Base-by-base conservation (phyloP, 2,113 vertebrate species). In the Lepus europaeus region DNA sequence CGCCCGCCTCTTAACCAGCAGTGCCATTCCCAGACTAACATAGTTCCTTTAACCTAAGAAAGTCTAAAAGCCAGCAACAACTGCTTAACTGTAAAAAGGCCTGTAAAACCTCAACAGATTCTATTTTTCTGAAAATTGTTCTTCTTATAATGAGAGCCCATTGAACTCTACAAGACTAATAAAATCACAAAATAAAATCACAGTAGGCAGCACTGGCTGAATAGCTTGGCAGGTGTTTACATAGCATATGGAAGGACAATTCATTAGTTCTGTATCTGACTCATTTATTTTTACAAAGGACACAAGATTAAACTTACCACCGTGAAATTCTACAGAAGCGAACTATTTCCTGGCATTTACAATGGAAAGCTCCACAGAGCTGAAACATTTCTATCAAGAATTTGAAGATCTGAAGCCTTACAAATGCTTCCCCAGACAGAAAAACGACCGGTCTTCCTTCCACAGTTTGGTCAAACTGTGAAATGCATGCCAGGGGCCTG, bases 101-200 rank as follows among this genome's bases (percentile, higher is more conserved):
- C n/a, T 66, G 9, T 20, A 89, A 81, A 84, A 56, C 10, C 8
- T 87, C 80, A 83, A 92, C 2, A 87, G 36, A 81, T 53, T 84
- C 73, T 13, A 77, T 45, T 95, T 97, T 87, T 78, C 91, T 89
- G 80, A 84, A 93, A 76, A 69, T 27, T 77, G 5, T 66, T 95
- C 29, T 70, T 82, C 27, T 77, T 87, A 45, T 39, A 93, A 95
- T 23, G 56, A 70, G 29, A 80, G 72, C 22, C 84, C 81, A 70
- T 6, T 84, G 16, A 61, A 70, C 56, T 70, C 73, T 53, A 53
- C 6, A 73, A 88, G 36, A 74, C 9, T 64, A 36, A 73, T 16
- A 87, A 63, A 70, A 82, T 90, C 14, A 96, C 56, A 87, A 89
- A 94, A 91, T 88, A 80, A 95, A 95, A 85, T 63, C 78, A 76